These are phyloP conservation scores for Tragelaphus scriptus DNA, from an alignment of 2,113 vertebrate genomes.

Conservation along the genomic window DNA sequence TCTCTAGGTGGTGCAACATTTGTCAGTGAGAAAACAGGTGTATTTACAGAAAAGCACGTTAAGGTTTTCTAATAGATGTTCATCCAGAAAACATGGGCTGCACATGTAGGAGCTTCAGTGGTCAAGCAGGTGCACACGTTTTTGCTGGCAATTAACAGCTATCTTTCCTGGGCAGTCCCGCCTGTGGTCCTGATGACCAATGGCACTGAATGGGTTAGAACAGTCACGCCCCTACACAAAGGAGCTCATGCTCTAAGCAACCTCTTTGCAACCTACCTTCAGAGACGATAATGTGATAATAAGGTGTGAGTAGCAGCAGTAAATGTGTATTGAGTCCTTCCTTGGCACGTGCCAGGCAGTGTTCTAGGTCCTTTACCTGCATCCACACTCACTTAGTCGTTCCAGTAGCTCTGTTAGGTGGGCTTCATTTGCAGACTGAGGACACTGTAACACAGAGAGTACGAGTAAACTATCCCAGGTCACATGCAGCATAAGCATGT, in stretches of 20 bases:
- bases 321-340: neutral
- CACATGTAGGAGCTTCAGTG: neutral
- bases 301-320: neutral
- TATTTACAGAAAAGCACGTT: neutral
- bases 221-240: neutral
- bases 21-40: neutral
- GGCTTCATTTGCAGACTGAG: neutral
- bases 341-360: neutral
- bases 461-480: neutral
- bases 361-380: neutral
- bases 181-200: neutral
- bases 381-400: neutral
- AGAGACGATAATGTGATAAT: neutral
- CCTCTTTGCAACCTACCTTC: neutral
- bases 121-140: neutral
- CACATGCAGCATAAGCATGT: neutral
- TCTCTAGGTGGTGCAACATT: neutral
- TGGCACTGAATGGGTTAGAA: neutral
- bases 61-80: neutral
- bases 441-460: neutral
- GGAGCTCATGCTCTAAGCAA: neutral
- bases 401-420: neutral
- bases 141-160: neutral
- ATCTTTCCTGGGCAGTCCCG: neutral
- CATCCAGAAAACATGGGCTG: neutral